These are phyloP conservation scores for Drosophila kanapiae DNA, from an alignment of 1,140 invertebrate genomes.

Conservation along the genomic window DNA sequence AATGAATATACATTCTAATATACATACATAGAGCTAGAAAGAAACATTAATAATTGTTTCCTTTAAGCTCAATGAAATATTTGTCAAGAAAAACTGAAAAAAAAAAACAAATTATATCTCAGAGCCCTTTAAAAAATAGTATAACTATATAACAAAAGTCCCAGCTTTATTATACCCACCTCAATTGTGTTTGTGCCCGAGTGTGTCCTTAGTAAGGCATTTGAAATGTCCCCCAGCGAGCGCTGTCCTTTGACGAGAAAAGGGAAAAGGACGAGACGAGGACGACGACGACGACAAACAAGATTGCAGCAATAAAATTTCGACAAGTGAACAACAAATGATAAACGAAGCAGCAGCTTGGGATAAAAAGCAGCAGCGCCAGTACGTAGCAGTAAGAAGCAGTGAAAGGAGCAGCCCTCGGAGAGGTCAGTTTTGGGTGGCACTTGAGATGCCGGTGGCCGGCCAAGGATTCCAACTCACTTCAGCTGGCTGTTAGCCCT, in stretches of 20 bases:
- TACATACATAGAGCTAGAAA: background rate
- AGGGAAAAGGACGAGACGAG: constrained; percentile 38
- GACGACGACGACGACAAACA: constrained; percentile 75
- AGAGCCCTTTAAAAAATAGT: background rate
- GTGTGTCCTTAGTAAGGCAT: constrained; percentile 34
- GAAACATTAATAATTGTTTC: background rate
- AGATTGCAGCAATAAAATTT: constrained; percentile 84
- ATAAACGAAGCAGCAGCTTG: constrained; percentile 80
- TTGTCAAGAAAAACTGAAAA: background rate
- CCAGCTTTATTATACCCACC: background rate
- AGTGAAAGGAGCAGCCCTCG: constrained; percentile 43
- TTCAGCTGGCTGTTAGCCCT: constrained; percentile 26
- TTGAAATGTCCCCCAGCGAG: constrained; percentile 66
- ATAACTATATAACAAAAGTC: background rate
- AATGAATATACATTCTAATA: background rate
- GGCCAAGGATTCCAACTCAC: constrained; percentile 24
- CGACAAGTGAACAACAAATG: constrained; percentile 83
- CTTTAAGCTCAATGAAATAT: background rate
- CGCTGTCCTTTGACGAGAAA: constrained; percentile 58
- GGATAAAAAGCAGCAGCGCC: constrained; percentile 58
- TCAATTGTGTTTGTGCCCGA: constrained; percentile 11
- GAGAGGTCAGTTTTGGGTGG: constrained; percentile 46
- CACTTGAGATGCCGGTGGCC: constrained; percentile 65
- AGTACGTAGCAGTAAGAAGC: constrained; percentile 6
- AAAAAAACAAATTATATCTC: background rate